Conservation (phyloP, 2,797 vertebrate species). For the Lithobates pipiens region DNA sequence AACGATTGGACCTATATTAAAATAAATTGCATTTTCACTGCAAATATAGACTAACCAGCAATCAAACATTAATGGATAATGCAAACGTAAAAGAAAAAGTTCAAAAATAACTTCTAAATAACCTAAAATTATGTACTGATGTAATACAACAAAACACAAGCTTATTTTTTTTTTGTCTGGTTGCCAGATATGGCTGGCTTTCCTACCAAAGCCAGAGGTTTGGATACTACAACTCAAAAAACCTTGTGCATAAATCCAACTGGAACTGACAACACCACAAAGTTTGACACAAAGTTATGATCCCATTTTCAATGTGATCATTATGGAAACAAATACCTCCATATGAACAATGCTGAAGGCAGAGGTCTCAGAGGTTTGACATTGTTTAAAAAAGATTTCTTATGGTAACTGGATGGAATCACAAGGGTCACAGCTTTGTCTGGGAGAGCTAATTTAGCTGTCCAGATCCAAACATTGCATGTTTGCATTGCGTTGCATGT, state of each 20-base stretch:
- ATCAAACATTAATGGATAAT: background rate
- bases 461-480: too few species aligned
- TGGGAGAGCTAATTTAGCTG: background rate
- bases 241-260: background rate
- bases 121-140: background rate
- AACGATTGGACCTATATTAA: background rate
- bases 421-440: too few species aligned
- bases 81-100: too few species aligned
- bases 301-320: too few species aligned
- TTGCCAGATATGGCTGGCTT: background rate
- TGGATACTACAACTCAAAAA: background rate
- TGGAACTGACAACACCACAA: too few species aligned
- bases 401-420: background rate
- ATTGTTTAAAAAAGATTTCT: background rate
- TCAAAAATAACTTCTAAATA: too few species aligned
- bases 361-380: background rate
- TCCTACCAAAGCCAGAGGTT: background rate
- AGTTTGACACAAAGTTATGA: too few species aligned
- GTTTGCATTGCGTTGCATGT: background rate
- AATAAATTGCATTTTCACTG: constrained; percentile 31
- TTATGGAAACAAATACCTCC: background rate
- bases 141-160: background rate
- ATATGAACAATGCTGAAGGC: background rate
- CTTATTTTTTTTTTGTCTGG: background rate
- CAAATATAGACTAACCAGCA: constrained; percentile 14